Evolutionary conservation across 2,797 vertebrate genomes (phyloP), one percentile per base, ranked within the genome.

Genomic region (Moxostoma hubbsi): DNA sequence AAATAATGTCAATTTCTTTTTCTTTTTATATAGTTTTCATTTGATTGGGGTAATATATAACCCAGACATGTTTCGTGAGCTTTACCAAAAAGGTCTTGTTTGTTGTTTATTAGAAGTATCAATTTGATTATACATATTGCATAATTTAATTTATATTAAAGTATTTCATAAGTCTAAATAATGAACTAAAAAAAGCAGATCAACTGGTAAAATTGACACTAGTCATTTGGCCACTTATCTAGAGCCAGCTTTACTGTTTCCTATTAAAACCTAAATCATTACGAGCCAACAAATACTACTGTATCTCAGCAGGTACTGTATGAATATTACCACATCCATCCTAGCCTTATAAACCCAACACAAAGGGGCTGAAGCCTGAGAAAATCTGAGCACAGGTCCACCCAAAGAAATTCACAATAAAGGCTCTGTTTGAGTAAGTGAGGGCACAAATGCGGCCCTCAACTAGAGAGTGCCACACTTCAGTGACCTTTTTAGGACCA

Each of bases 381-480:
- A 77, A 75, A 77, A 71, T 24, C 4, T 47, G 15, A 24, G 50
- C 73, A 71, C 64, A 69, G 59, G 50, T 57, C 24, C 45, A 59
- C 61, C 15, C 62, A 50, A 80, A 66, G 54, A 68, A 57, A 51
- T 8, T 49, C 51, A 75, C 73, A 81, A 75, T 71, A 61, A 51
- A 76, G 66, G 50, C 66, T 75, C 77, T 79, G 77, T 79, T 79
- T 51, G 7, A n/a, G 36, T 16, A 11, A 78, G 66, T 7, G 8
- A 78, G 66, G 68, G 58, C 77, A 79, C 62, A 79, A 79, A 73
- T 13, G 51, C 8, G 1, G 69, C 53, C 69, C 77, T 79, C 53
- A 50, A 58, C 61, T 51, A 50, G 45, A 72, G 43, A 71, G 61
- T 45, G 45, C 9, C 3, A 1, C 53, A 65, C 45, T 73, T 72